Base-by-base conservation (phyloP, 2,113 vertebrate genomes). In the Hyla sarda region DNA sequence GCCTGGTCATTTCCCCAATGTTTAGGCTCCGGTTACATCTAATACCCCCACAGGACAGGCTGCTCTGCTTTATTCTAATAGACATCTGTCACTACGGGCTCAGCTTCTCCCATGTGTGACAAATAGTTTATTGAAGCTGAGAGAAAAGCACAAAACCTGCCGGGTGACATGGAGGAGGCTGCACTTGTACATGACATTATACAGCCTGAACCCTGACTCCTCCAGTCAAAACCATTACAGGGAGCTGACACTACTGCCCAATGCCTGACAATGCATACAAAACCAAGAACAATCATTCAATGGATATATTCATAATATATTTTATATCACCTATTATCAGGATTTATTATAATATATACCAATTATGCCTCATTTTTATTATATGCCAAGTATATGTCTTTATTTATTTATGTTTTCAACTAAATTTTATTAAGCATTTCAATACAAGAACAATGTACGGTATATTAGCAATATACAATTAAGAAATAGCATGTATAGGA, bases 1-100 rank as follows among this genome's bases (percentile, higher is more conserved):
- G 58, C 50, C 87, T 45, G 90, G 84, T 88, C 88, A 58, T 91
- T 91, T 89, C 34, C 41, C 34, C 85, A 13, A 78, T 48, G 87
- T 69, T 89, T 88, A 71, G 87, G 88, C 88, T 90, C 89, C 48
- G 30, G 88, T 92, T 94, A 89, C 90, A 56, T 88, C 89, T 88
- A 89, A 83, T 87, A 89, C 56, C 62, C 90, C 81, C 52, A 0
- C 87, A 91, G 89, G 89, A 87, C 52, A 73, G 37, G 88, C 34
- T 78, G 91, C 89, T 88, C 80, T 62, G 13, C 86, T 52, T 89
- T 75, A 65, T 0, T 52, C 88, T 92, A 89, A 92, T 60, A 84
- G 91, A 89, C 85, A 79, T 92, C 92, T 91, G 90, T 93, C 91
- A 91, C 87, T 72, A 28, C 82, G 74, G 90, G 76, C 87, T 92